phyloP scores from a whole-genome alignment of 2,888 invertebrate genomes.

The Pyrrhosoma nymphula region DNA sequence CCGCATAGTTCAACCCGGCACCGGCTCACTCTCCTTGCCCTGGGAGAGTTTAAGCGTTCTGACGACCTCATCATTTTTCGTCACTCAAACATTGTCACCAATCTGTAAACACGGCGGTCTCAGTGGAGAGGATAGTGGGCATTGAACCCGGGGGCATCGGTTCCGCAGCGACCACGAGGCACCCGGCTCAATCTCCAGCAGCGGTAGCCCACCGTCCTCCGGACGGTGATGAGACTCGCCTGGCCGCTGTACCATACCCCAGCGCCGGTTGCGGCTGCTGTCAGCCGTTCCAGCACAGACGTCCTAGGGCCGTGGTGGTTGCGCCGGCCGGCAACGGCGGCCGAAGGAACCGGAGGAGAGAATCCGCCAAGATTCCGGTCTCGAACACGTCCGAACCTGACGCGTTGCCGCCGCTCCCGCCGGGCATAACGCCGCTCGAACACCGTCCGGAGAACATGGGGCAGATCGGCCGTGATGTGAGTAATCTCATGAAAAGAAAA shows the following conservation, averaged over 20 bases:
- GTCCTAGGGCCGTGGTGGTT: slow-evolving; percentile 53
- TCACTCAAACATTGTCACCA: background rate
- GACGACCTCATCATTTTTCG: background rate
- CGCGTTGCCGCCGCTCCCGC: slow-evolving; percentile 18
- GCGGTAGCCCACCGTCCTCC: slow-evolving; percentile 44
- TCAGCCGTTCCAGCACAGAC: slow-evolving; percentile 56
- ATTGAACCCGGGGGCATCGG: slow-evolving; percentile 61
- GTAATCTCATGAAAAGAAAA: background rate
- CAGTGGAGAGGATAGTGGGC: slow-evolving; percentile 61
- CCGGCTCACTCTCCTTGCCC: background rate
- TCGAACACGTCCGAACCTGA: slow-evolving; percentile 18
- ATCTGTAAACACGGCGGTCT: slow-evolving; percentile 58
- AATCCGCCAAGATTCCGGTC: slow-evolving; percentile 54
- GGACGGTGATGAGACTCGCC: slow-evolving; percentile 58
- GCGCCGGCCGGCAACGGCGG: slow-evolving; percentile 29
- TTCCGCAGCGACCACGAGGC: slow-evolving; percentile 55
- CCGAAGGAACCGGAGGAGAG: slow-evolving; percentile 31
- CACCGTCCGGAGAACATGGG: slow-evolving; percentile 47
- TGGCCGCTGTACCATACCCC: slow-evolving; percentile 25
- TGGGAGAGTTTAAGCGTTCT: background rate
- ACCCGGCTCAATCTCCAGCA: slow-evolving; percentile 39
- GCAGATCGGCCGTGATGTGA: slow-evolving; percentile 60
- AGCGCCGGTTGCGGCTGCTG: slow-evolving; percentile 36
- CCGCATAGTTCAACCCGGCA: background rate
- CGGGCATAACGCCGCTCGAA: slow-evolving; percentile 46